A percentile compares a stretch with the other conserved stretches of the same genome.
These are phyloP conservation scores for Sycophaga agraensis DNA, from an alignment of 1,140 invertebrate species.

Conservation along the genomic window DNA sequence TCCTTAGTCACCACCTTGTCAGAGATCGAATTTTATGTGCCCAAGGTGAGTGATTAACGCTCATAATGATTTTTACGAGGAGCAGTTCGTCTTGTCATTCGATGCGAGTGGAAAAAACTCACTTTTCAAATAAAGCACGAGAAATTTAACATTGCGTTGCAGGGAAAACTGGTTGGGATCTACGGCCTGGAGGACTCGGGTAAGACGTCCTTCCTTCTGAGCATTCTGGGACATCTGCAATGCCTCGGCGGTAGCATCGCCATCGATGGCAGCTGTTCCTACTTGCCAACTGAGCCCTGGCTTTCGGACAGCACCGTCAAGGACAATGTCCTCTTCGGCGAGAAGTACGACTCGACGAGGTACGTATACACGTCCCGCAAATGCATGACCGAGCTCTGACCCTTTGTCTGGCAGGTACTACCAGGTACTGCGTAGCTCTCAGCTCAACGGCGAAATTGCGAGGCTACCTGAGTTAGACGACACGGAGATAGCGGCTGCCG, in stretches of 20 bases:
- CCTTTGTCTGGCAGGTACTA: constrained; percentile 1
- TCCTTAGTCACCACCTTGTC: constrained; percentile 1
- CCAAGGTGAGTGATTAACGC: too few species aligned
- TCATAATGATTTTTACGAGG: too few species aligned
- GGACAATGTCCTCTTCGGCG: constrained; percentile 67
- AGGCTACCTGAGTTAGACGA: constrained; percentile 7
- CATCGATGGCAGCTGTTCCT: constrained; percentile 59
- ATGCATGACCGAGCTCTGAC: not conserved
- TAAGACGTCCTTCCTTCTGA: constrained; percentile 64
- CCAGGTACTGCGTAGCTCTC: not conserved
- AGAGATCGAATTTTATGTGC: constrained; percentile 12
- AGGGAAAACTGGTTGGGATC: constrained; percentile 60
- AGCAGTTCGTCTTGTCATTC: too few species aligned
- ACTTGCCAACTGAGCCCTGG: constrained; percentile 65
- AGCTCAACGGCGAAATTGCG: not conserved
- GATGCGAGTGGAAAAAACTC: too few species aligned
- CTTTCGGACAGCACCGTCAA: constrained; percentile 64
- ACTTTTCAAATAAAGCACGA: too few species aligned
- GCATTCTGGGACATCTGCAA: constrained; percentile 61
- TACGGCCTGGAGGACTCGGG: constrained; percentile 68
- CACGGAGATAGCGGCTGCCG: not conserved
- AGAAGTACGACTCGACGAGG: constrained; percentile 49
- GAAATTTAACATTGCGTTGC: too few species aligned
- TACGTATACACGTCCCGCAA: constrained; percentile 44
- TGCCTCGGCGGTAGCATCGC: constrained; percentile 53